A percentile compares a stretch with the other conserved stretches of the same genome.
These are phyloP conservation scores for Myripristis murdjan DNA, from an alignment of 2,797 vertebrate genomes.

Conservation along the genomic window DNA sequence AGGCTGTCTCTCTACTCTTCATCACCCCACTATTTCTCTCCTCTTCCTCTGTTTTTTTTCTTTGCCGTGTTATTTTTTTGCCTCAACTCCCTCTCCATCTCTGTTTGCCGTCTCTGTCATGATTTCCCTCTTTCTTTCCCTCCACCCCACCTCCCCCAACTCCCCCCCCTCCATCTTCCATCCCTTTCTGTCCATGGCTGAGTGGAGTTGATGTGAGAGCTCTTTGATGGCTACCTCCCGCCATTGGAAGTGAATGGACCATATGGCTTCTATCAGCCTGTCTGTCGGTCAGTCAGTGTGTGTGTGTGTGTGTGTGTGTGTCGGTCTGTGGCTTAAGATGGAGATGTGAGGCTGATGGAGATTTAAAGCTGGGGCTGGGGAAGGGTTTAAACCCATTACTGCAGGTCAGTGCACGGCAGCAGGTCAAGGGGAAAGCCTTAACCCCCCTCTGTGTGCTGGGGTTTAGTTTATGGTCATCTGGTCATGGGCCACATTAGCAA, in stretches of 20 bases:
- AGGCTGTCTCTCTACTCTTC: constrained; percentile 10
- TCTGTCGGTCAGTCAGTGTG: constrained; percentile 68
- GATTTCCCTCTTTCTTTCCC: constrained; percentile 2
- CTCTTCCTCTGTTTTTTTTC: neutral
- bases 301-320: constrained; percentile 56
- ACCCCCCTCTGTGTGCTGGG: constrained; percentile 60
- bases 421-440: constrained; percentile 80
- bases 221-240: constrained; percentile 81
- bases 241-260: constrained; percentile 78
- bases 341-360: constrained; percentile 65
- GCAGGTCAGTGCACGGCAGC: constrained; percentile 75
- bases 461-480: constrained; percentile 74
- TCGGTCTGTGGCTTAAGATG: constrained; percentile 67
- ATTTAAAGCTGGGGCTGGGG: constrained; percentile 71
- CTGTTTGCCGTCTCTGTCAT: neutral
- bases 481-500: constrained; percentile 58
- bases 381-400: constrained; percentile 81
- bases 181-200: constrained; percentile 55
- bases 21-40: constrained; percentile 8
- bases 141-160: neutral
- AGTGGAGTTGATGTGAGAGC: constrained; percentile 65
- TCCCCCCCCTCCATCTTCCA: constrained; percentile 20
- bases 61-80: neutral
- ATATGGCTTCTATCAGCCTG: constrained; percentile 79
- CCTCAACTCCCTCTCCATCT: constrained; percentile 17